These are phyloP conservation scores for Bungarus multicinctus DNA, from an alignment of 2,113 vertebrate species.

Conservation along the genomic window DNA sequence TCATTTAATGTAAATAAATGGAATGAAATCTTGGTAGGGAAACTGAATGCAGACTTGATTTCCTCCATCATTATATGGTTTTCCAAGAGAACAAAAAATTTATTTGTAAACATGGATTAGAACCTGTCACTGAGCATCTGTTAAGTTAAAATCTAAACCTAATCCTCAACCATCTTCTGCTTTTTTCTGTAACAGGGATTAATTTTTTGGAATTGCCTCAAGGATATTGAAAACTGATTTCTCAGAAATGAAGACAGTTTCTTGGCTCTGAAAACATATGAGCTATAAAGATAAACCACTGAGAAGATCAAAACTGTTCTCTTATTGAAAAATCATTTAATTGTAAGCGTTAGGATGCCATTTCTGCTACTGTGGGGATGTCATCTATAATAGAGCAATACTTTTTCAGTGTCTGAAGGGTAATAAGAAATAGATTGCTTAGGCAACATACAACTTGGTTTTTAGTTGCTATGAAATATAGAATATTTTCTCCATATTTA, in stretches of 20 bases:
- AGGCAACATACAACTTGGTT: slow-evolving; percentile 36
- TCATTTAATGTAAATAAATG: slow-evolving; percentile 47
- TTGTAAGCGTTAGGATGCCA: slow-evolving; percentile 24
- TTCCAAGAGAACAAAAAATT: slow-evolving; percentile 39
- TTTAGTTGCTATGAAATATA: slow-evolving; percentile 25
- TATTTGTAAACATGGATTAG: slow-evolving; percentile 42
- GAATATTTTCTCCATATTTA: neutral
- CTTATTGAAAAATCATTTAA: slow-evolving; percentile 40
- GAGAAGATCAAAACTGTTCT: slow-evolving; percentile 33
- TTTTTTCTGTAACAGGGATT: slow-evolving; percentile 16
- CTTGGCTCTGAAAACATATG: slow-evolving; percentile 43
- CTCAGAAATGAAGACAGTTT: neutral
- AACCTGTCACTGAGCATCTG: slow-evolving; percentile 28
- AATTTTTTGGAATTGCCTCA: slow-evolving; percentile 34
- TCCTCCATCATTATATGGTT: slow-evolving; percentile 17
- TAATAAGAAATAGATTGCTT: slow-evolving; percentile 39
- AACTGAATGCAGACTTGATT: slow-evolving; percentile 43
- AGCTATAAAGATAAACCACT: slow-evolving; percentile 42
- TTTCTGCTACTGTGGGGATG: slow-evolving; percentile 24
- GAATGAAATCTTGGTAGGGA: slow-evolving; percentile 43
- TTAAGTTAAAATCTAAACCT: slow-evolving; percentile 32
- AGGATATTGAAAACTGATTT: slow-evolving; percentile 37
- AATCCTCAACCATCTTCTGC: neutral
- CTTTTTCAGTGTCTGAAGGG: slow-evolving; percentile 22
- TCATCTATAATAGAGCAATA: slow-evolving; percentile 31